phyloP scores from a whole-genome alignment of 2,113 vertebrate species.

The Proteles cristata region DNA sequence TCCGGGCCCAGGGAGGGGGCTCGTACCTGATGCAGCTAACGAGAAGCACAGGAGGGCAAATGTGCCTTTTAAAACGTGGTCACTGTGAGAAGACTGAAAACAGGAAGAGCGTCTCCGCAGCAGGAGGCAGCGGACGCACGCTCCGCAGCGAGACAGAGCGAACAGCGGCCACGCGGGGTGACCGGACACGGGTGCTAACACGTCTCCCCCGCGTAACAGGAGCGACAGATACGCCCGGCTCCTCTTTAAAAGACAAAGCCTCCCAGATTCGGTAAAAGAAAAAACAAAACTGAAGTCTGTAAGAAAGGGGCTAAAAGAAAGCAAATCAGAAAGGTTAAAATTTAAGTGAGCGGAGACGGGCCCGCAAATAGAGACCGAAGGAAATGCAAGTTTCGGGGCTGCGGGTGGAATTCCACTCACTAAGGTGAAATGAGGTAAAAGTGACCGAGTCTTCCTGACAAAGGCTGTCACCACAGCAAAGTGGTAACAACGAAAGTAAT shows the following conservation, averaged over 20 bases:
- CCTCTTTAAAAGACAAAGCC: neutral
- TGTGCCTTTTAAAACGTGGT: neutral
- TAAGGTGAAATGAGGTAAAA: neutral
- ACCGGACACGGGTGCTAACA: too few species aligned
- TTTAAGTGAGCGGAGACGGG: neutral
- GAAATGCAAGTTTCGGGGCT: neutral
- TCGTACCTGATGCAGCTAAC: accelerated
- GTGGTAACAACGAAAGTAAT: neutral
- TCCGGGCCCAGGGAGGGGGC: neutral
- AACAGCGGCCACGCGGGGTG: too few species aligned
- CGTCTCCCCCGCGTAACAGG: too few species aligned
- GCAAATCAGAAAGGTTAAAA: neutral
- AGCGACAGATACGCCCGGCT: neutral
- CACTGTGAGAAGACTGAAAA: neutral
- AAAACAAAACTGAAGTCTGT: neutral
- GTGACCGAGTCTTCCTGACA: too few species aligned
- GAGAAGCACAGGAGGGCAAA: neutral
- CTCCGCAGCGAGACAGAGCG: too few species aligned
- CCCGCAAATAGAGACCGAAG: neutral
- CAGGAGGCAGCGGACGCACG: neutral
- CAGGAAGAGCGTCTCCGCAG: neutral
- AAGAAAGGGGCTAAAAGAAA: neutral
- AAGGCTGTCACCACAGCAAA: too few species aligned
- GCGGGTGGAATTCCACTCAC: neutral
- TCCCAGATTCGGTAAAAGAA: neutral